Conservation (phyloP, 2,797 vertebrate species). For the Phrynocephalus forsythii region DNA sequence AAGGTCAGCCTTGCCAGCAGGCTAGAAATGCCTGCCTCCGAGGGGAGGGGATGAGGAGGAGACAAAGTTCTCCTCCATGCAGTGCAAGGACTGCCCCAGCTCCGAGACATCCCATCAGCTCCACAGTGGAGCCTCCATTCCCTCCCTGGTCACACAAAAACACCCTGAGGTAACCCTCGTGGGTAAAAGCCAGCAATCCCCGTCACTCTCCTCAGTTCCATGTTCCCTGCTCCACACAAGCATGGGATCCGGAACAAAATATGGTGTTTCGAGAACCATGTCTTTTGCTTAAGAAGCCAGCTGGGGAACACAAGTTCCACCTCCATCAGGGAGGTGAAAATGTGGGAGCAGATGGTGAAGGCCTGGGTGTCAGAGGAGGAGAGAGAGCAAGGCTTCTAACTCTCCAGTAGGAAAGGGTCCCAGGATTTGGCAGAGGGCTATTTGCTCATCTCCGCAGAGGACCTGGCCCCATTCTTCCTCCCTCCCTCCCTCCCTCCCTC, state of each 20-base stretch:
- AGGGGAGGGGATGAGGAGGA: too few relatives aligned
- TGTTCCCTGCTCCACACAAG: background rate
- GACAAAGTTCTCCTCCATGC: background rate
- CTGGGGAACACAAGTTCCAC: background rate
- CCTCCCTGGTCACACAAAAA: background rate
- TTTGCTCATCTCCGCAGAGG: background rate
- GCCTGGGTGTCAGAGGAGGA: too few relatives aligned
- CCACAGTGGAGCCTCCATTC: background rate
- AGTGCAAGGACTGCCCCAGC: background rate
- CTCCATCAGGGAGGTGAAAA: background rate
- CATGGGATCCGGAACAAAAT: background rate
- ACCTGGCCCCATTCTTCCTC: background rate
- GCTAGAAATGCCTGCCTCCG: background rate
- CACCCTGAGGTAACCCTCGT: too few relatives aligned
- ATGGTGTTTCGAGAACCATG: too few relatives aligned
- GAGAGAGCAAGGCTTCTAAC: too few relatives aligned
- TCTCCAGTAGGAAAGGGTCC: background rate
- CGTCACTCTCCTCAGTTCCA: too few relatives aligned
- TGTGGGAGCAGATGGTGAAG: background rate
- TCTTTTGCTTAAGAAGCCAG: background rate
- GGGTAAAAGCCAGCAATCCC: background rate
- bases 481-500: background rate
- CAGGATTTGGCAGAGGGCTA: background rate
- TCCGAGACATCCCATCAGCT: background rate
- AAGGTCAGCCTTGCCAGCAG: background rate